Evolutionary conservation across 2,113 vertebrate genomes (phyloP).

Genomic region (Anolis carolinensis): DNA sequence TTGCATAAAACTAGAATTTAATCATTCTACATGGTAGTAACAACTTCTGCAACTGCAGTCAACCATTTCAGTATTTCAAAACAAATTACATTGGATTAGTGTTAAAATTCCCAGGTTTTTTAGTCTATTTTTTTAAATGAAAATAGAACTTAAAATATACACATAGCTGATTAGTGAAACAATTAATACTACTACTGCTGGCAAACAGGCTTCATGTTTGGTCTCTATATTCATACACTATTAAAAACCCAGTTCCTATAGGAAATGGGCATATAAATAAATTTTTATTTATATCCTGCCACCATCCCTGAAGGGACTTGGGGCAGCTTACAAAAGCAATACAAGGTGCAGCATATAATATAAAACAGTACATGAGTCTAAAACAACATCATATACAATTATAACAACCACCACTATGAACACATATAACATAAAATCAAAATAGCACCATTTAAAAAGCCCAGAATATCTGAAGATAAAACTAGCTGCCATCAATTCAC

Average conservation of each 20-base stretch:
- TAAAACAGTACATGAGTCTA: neutral
- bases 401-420: too few relatives aligned
- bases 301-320: too few relatives aligned
- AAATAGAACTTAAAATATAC: neutral
- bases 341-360: too few relatives aligned
- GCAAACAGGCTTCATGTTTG: neutral
- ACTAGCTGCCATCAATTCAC: too few relatives aligned
- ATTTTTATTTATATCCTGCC: too few relatives aligned
- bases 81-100: neutral
- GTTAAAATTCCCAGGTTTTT: neutral
- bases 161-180: neutral
- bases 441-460: too few relatives aligned
- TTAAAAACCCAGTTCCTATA: neutral
- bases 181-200: neutral
- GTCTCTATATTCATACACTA: neutral
- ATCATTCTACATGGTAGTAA: neutral
- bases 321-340: too few relatives aligned
- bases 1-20: neutral
- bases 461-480: too few relatives aligned
- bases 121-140: too few relatives aligned
- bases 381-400: too few relatives aligned
- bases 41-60: neutral
- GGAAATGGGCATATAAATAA: neutral
- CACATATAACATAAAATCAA: too few relatives aligned
- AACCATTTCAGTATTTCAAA: neutral